Evolutionary conservation across 2,888 invertebrate genomes (phyloP), one percentile per base, ranked within the genome.

Genomic region (Athrips mouffetella): DNA sequence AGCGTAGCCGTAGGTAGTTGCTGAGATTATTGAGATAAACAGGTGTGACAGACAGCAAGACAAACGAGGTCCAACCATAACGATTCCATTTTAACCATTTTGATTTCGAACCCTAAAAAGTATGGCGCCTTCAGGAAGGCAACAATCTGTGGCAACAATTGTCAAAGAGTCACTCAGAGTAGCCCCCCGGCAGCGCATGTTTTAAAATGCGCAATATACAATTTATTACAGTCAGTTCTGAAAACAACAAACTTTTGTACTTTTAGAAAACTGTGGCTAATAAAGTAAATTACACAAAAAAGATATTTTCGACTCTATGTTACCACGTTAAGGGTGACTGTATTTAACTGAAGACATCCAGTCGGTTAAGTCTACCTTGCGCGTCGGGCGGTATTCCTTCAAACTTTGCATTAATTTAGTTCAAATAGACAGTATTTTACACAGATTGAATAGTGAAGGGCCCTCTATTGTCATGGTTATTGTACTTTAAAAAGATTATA

Each of bases 321-420:
- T 13, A 25, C 2, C 2, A 25, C 3, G 5, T 27, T 27, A 1
- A 41, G 20, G 41, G 41, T 25, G 7, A 18, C 3, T 15, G n/a
- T 1, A 25, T 5, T 25, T 41, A 10, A 10, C 10, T 11, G 8
- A 23, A 4, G 5, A 11, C 3, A 2, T n/a, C 2, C 41, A 2
- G 7, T 8, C 10, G 7, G 15, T 21, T 31, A 11, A 31, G 5
- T 42, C 15, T 16, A 16, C 55, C 58, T 58, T 56, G 67, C 84
- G 53, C 80, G 55, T 71, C 82, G 77, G 80, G 85, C 81, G 85
- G 83, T 71, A 70, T 60, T 48, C 54, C 69, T 80, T 76, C 73
- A 76, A 83, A 77, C 52, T 60, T 76, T 78, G 76, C 81, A 79
- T 84, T 82, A 86, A 86, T 86, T 76, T 83, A 71, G 77, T 78